Base-by-base conservation (phyloP, 2,888 invertebrate genomes). In the Meliscaeva auricollis region DNA sequence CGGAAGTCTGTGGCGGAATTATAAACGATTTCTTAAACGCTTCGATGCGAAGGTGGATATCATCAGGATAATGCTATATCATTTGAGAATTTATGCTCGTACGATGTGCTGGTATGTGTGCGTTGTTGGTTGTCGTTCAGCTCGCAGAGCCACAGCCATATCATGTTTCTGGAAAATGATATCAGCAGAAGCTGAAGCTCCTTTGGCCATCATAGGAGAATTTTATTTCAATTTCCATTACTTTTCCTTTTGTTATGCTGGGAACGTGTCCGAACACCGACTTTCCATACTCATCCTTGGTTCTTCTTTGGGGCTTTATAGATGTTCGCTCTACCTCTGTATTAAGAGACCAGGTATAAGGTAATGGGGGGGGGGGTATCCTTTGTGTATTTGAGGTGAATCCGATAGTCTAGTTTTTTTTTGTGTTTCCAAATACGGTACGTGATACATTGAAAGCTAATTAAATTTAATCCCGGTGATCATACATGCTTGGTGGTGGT, bases 11-110 rank as follows among this genome's bases (percentile, higher is more conserved):
- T 87, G 73, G 81, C 87, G 89, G 91, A 89, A 87, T 88, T 88
- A 89, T 90, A 90, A 90, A 90, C 90, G 91, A 90, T 91, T 88
- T 68, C 87, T 87, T 88, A 88, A 89, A 89, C 88, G 88, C 88
- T 89, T 91, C 73, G 35, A 81, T 60, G 73, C 70, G 46, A 80
- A 81, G 85, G 76, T 85, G 77, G 85, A 80, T 81, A 85, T 81
- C 81, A 77, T 85, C 81, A 81, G 81, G 81, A 85, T 85, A 85
- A 85, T 81, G 85, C 85, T 81, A 81, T 81, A 85, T 85, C 85
- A 85, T 85, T 85, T 77, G 73, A 81, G 85, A 85, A 85, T 85
- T 85, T 85, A 85, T 85, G 81, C 85, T 77, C 85, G 64, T 73
- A 69, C 80, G 58, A 76, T 85, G 81, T 77, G 81, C 50, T 77